Base-by-base conservation (phyloP, 2,113 vertebrate species). In the Onychostoma macrolepis region DNA sequence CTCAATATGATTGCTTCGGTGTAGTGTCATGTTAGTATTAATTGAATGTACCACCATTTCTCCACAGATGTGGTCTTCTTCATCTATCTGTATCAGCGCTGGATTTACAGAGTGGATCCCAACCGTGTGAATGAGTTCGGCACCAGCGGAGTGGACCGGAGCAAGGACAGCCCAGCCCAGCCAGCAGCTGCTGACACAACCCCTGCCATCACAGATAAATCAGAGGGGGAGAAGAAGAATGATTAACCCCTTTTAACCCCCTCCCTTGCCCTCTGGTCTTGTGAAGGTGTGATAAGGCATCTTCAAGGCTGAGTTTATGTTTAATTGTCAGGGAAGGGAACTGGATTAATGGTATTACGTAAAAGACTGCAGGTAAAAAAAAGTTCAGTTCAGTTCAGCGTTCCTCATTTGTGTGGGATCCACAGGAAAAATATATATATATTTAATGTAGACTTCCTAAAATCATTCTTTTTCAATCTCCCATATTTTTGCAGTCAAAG, bases 51-150 rank as follows among this genome's bases (percentile, higher is more conserved):
- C 45, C 83, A 19, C 0, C 1, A 1, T 65, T 15, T 15, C 36
- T 83, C 43, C 38, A 3, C 92, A 99, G 97, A 98, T 28, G 97
- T 99, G 19, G 97, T 99, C 12, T 99, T 99, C 94, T 98, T 98
- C 94, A 95, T 98, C 90, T 98, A 98, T 93, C 95, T 99, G 93
- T 98, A 98, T 89, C 97, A 99, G 90, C 97, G 97, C 89, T 99
- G 97, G 97, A 98, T 98, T 92, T 98, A 97, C 90, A 93, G 97
- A 76, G 97, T 98, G 10, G 97, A 98, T 92, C 97, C 95, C 78
- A 97, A 96, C 21, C 94, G 97, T 5, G 90, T 97, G 88, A 98
- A 99, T 0, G 97, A 99, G 90, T 99, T 97, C 0, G 97, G 97
- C 71, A 96, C 97, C 88, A 98, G 97, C 0, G 97, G 97, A 76